A percentile compares a stretch with the other conserved stretches of the same genome.
Conservation (phyloP, 2,797 vertebrate genomes). For the Sebastes minor region DNA sequence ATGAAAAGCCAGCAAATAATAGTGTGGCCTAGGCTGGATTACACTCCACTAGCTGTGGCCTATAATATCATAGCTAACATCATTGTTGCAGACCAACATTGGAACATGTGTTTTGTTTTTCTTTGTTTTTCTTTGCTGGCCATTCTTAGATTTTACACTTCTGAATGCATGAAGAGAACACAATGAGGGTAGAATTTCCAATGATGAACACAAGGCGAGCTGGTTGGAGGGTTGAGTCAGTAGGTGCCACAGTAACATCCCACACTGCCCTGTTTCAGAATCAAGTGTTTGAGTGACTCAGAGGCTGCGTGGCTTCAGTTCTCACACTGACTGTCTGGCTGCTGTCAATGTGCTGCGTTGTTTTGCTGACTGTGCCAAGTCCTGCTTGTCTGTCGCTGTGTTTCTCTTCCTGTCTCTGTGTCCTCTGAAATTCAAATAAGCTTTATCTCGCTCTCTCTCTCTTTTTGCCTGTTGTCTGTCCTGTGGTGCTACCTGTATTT, state of each 20-base stretch:
- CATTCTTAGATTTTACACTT: background rate
- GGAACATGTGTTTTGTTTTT: slow-evolving; percentile 10
- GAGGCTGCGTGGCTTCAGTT: background rate
- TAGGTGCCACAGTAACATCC: background rate
- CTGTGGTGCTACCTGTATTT: background rate
- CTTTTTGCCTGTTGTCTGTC: background rate
- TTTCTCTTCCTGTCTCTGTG: background rate
- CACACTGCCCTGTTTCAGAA: slow-evolving; percentile 14
- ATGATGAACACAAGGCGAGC: background rate
- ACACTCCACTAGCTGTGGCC: slow-evolving; percentile 14
- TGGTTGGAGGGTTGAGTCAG: background rate
- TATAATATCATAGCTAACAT: slow-evolving; percentile 2
- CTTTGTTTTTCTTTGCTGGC: slow-evolving; percentile 14
- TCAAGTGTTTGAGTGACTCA: slow-evolving; percentile 16
- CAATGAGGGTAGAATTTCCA: background rate
- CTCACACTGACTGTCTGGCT: slow-evolving; percentile 15
- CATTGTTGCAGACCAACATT: slow-evolving; percentile 8
- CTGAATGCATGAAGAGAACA: background rate
- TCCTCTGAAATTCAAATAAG: background rate
- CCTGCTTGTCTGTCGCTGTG: background rate
- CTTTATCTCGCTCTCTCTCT: background rate
- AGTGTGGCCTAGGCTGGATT: slow-evolving; percentile 12
- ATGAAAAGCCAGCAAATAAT: slow-evolving; percentile 28
- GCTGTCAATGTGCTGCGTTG: background rate
- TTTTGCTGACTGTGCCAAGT: slow-evolving; percentile 26